These are phyloP conservation scores for Trichomycterus rosablanca DNA, from an alignment of 2,113 vertebrate species.

Conservation along the genomic window DNA sequence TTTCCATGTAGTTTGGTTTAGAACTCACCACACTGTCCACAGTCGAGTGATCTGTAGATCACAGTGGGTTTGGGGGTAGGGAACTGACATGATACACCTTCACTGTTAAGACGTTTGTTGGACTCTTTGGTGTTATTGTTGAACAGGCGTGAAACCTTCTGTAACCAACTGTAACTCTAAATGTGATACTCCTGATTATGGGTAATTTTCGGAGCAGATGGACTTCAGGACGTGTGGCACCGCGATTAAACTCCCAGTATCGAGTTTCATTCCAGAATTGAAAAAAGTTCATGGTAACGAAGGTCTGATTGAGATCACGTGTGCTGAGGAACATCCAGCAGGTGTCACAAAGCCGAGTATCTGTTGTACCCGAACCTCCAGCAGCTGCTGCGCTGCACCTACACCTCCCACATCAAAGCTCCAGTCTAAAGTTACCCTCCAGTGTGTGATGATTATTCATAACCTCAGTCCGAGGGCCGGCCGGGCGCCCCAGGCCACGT, in stretches of 20 bases:
- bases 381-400: slow-evolving; percentile 12
- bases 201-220: slow-evolving; percentile 23
- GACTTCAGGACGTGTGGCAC: not conserved
- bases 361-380: not conserved
- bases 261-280: slow-evolving; percentile 20
- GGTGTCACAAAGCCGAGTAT: not conserved
- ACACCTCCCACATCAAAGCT: slow-evolving; percentile 30
- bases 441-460: slow-evolving; percentile 21
- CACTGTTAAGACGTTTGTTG: too few species aligned
- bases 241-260: not conserved
- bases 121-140: too few species aligned
- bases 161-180: too few species aligned
- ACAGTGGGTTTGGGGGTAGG: too few species aligned
- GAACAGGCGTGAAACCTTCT: too few species aligned
- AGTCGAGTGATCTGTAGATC: too few species aligned
- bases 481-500: slow-evolving; percentile 44
- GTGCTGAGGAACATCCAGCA: not conserved
- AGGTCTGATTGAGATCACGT: not conserved
- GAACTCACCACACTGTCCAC: too few species aligned
- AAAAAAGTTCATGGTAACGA: slow-evolving; percentile 3
- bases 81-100: too few species aligned
- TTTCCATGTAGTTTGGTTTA: too few species aligned
- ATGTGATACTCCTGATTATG: too few species aligned
- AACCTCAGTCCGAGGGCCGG: slow-evolving; percentile 27
- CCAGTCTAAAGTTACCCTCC: slow-evolving; percentile 20